Base-by-base conservation (phyloP, 2,113 vertebrate genomes). In the Phasianus colchicus region DNA sequence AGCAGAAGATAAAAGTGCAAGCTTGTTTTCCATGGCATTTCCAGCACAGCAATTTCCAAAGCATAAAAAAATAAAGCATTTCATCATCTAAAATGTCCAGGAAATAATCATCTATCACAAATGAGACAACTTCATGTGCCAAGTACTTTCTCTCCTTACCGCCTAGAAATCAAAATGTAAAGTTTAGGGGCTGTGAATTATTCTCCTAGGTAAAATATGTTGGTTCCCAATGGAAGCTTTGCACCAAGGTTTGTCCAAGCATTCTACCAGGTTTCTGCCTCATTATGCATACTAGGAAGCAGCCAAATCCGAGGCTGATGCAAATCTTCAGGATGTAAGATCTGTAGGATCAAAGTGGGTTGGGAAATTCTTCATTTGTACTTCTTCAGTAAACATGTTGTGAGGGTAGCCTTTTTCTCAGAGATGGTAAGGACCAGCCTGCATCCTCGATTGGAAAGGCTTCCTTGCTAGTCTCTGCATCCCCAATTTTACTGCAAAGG, bases 1-100 rank as follows among this genome's bases (percentile, higher is more conserved):
- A 88, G 74, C 43, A 87, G 74, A 73, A 89, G 78, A 92, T 88
- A 66, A 89, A 91, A 90, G 29, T 60, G n/a, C 30, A 77, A 45
- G 13, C 34, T 91, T 89, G 50, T 87, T 96, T 89, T 70, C 38
- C 54, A 20, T 76, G 71, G 76, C 21, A 40, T 69, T 87, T 91
- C 71, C 52, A 20, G 13, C 48, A 54, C 29, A 79, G 48, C 36
- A 54, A 40, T 91, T 93, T 82, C 64, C 88, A 87, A 89, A 50
- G 7, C 6, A 13, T 86, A 61, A 84, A 92, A 77, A 78, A 60
- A 2, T 36, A 40, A 83, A 42, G 25, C 10, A 50, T 76, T 92
- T 93, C 0, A 81, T 65, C 19, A 88, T 73, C 63, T 80, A 24
- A 88, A 71, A 69, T 74, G 9, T 45, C 63, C 10, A 32, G 69